Evolutionary conservation across 2,113 vertebrate species (phyloP), one percentile per base, ranked within the genome.

Genomic region (Tangachromis dhanisi): DNA sequence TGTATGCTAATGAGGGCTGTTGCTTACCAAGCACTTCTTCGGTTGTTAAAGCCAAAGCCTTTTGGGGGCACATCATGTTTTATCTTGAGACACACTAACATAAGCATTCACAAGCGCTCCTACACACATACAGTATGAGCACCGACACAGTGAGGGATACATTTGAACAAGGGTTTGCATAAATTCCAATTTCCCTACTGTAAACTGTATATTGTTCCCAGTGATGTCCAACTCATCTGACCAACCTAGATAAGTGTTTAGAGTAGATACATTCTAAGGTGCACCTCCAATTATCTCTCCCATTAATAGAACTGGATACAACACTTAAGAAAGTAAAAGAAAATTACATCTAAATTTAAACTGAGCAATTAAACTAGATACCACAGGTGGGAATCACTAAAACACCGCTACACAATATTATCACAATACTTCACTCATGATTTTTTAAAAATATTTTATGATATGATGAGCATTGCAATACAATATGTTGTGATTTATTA

Each of bases 21-120:
- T 89, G 86, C 90, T 95, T 90, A 90, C 78, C 47, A 87, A 84
- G 85, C 88, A 93, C 85, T 88, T 90, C 80, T 88, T 83, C 13
- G 53, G 88, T 82, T 89, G 85, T 90, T 93, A 88, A 90, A 89
- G 88, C 29, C 76, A 83, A 85, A 92, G 83, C 83, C 85, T 91
- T 90, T 93, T 86, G 61, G 91, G 81, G 40, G 82, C 81, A 84
- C 80, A 80, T 83, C 42, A 83, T 83, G 31, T 85, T 89, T 88
- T 87, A 90, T 91, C 80, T 89, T 14, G 31, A 88, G 49, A 88
- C 78, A 73, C 84, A 85, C 29, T 16, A 66, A 88, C 76, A 79
- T 76, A 89, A 80, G 78, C 59, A 19, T 83, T 19, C 57, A 76
- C n/a, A 5, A 14, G 6, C 9, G 3, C 45, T 13, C 11, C 16